Percentiles rank a stretch among this genome's conserved stretches.
Evolutionary conservation across 1,140 invertebrate species (phyloP).

Genomic region (Tribolium madens): DNA sequence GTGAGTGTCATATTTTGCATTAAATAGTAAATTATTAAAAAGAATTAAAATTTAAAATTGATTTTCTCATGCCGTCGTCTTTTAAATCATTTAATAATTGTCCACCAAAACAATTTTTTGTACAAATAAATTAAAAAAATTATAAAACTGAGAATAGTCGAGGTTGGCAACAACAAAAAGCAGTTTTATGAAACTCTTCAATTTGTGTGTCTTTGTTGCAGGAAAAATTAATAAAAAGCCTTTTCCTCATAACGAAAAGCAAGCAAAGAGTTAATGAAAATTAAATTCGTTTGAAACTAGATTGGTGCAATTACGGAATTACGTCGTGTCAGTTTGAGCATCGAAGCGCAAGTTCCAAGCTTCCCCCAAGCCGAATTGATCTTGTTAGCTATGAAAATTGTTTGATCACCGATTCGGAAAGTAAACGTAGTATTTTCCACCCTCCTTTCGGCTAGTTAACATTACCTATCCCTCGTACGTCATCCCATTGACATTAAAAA

Average conservation of each 20-base stretch:
- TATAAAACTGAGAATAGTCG: constrained; percentile 58
- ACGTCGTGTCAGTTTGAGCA: constrained; percentile 47
- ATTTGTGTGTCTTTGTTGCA: neutral
- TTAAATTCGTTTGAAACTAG: constrained; percentile 21
- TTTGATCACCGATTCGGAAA: constrained; percentile 66
- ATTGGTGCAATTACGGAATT: constrained; percentile 50
- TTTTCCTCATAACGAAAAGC: neutral
- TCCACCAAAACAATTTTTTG: too few species aligned
- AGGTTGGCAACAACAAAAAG: constrained; percentile 39
- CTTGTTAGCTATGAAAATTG: constrained; percentile 65
- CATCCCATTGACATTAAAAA: constrained; percentile 28
- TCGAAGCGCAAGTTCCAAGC: constrained; percentile 44
- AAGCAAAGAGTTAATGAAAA: constrained; percentile 14
- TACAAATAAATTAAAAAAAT: too few species aligned
- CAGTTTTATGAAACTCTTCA: neutral
- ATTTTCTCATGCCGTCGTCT: too few species aligned
- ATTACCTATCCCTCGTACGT: constrained; percentile 28
- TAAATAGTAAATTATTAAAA: too few species aligned
- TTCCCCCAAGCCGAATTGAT: constrained; percentile 55
- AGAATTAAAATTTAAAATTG: too few species aligned
- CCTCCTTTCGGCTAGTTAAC: constrained; percentile 47
- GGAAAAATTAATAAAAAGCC: constrained; percentile 6
- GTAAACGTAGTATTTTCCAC: constrained; percentile 61
- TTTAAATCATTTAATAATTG: too few species aligned
- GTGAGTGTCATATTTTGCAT: too few species aligned